phyloP scores from a whole-genome alignment of 2,797 vertebrate species.

The Phrynocephalus forsythii region DNA sequence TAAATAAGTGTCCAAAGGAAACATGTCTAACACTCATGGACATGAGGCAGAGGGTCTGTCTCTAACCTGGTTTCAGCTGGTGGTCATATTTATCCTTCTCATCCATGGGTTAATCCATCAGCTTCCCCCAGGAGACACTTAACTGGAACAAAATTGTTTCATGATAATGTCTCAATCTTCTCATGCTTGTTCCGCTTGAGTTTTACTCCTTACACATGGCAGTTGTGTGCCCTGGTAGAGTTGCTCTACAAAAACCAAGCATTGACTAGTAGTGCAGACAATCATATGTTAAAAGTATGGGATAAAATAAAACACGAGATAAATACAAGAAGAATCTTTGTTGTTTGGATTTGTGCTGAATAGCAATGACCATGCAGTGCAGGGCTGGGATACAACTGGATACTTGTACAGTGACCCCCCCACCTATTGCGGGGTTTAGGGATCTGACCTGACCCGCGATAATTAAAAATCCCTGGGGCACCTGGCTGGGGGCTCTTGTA shows the following conservation, averaged over 20 bases:
- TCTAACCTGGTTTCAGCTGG: neutral
- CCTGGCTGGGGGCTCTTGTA: too few species aligned
- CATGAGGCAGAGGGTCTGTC: neutral
- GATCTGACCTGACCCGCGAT: too few species aligned
- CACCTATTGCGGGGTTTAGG: too few species aligned
- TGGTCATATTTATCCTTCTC: neutral
- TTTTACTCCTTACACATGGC: neutral
- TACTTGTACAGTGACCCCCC: too few species aligned
- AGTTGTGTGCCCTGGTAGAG: neutral
- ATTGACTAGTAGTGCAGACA: neutral
- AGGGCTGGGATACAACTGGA: too few species aligned
- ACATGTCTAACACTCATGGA: neutral
- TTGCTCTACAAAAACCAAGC: neutral
- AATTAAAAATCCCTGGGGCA: too few species aligned
- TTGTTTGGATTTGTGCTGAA: neutral
- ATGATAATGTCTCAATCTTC: neutral
- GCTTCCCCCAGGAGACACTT: neutral
- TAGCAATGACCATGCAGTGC: too few species aligned
- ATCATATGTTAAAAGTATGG: neutral
- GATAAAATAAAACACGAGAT: neutral
- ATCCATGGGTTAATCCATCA: neutral
- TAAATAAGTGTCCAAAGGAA: neutral
- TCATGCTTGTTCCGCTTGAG: neutral
- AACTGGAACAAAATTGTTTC: neutral
- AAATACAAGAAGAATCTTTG: neutral